Base-by-base conservation (phyloP, 2,113 vertebrate genomes). In the Drymodes brunneopygia region DNA sequence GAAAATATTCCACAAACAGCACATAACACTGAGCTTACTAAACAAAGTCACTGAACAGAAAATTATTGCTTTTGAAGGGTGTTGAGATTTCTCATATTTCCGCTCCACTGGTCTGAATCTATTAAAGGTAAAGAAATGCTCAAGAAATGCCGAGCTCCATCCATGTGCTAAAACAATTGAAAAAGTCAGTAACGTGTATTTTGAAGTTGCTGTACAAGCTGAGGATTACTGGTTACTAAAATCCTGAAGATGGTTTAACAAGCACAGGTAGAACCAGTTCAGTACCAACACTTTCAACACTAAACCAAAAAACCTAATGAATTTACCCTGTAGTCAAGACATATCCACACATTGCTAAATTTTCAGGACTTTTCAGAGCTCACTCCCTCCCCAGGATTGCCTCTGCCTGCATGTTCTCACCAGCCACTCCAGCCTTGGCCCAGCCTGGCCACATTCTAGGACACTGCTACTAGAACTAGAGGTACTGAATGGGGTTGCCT, bases 11-110 rank as follows among this genome's bases (percentile, higher is more conserved):
- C 74, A 73, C 64, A 54, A 91, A 58, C 5, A 2, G 57, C 73
- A 74, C 2, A 4, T 50, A 70, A 36, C 74, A 50, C 20, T 62
- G 25, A 62, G 47, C 57, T 93, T 62, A 88, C 25, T 62, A 25
- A 92, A 45, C 50, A 88, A 90, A 90, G 29, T 83, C 81, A 94
- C 29, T 56, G 86, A 92, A 69, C 22, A 86, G 95, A 78, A 91
- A 91, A 60, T 56, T 19, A 94, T 77, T 56, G 36, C 24, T 89
- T 83, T 24, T 0, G 4, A 96, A 92, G 48, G 58, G n/a, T 54
- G 54, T 40, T 71, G 29, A 45, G 28, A 79, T 82, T 38, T 57
- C 25, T 82, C 19, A 5, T 45, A 56, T 29, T 90, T 90, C 53
- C 1, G 7, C 45, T 60, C 40, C 81, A 36, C 10, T 53, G 36